phyloP scores from a whole-genome alignment of 2,797 vertebrate genomes.

The Chloroceryle amazona region DNA sequence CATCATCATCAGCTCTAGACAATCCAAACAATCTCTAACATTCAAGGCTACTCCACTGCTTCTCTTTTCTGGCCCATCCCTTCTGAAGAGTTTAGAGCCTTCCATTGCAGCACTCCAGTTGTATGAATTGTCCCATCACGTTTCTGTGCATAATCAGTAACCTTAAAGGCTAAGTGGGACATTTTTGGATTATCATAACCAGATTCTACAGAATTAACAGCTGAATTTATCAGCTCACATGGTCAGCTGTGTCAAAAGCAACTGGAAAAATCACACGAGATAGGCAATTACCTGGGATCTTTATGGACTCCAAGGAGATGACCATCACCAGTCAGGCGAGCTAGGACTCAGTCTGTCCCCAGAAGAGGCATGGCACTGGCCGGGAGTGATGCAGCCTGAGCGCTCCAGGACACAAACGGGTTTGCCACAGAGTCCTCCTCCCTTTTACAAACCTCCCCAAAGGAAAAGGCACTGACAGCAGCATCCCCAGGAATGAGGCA shows the following conservation, averaged over 20 bases:
- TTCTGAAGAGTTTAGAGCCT: not conserved
- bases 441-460: not conserved
- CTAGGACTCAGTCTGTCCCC: not conserved
- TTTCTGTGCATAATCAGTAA: not conserved
- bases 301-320: not conserved
- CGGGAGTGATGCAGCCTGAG: not conserved
- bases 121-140: not conserved
- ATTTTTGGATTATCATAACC: not conserved
- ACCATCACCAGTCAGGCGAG: not conserved
- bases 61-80: not conserved
- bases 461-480: not conserved
- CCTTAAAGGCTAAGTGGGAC: not conserved
- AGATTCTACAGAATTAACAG: not conserved
- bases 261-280: not conserved
- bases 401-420: not conserved
- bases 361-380: rapidly evolving
- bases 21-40: not conserved
- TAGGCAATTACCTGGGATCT: not conserved
- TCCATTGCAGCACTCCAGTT: not conserved
- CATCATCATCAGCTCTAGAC: not conserved
- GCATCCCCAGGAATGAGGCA: not conserved
- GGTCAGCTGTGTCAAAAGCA: not conserved
- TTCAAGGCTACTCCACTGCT: not conserved
- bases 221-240: not conserved
- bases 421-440: not conserved